These are phyloP conservation scores for Nautilus pompilius DNA, from an alignment of 1,140 invertebrate genomes.

Conservation along the genomic window DNA sequence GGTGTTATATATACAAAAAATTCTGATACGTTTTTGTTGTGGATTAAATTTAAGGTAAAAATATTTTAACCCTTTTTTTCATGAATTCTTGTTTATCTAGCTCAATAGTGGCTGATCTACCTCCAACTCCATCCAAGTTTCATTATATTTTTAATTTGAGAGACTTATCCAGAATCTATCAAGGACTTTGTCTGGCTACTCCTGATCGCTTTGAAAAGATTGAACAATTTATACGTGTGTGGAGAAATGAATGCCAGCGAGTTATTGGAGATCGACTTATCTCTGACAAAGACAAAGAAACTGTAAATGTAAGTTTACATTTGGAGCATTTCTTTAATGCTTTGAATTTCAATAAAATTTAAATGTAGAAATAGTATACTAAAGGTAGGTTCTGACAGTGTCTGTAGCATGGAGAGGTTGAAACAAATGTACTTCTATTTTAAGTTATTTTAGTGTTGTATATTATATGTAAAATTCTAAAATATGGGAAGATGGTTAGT, in stretches of 20 bases:
- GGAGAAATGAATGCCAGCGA: constrained; percentile 83
- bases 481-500: too few relatives aligned
- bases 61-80: too few relatives aligned
- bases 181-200: constrained; percentile 73
- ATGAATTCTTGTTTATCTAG: constrained; percentile 29
- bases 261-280: constrained; percentile 85
- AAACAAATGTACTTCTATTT: too few relatives aligned
- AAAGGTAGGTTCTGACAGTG: too few relatives aligned
- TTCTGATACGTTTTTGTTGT: not conserved
- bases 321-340: not conserved
- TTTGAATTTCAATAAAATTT: not conserved
- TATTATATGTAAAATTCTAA: too few relatives aligned
- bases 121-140: constrained; percentile 89
- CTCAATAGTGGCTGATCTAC: constrained; percentile 69
- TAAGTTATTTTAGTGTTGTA: too few relatives aligned
- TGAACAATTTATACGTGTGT: constrained; percentile 75
- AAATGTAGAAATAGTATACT: not conserved
- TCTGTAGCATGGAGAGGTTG: too few relatives aligned
- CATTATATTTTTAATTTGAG: constrained; percentile 92
- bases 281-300: constrained; percentile 60
- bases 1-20: not conserved
- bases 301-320: constrained; percentile 44
- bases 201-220: constrained; percentile 65
- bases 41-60: too few relatives aligned
- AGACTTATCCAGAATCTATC: constrained; percentile 79